Conservation (phyloP, 2,888 invertebrate species). For the Exephanes ischioxanthus region DNA sequence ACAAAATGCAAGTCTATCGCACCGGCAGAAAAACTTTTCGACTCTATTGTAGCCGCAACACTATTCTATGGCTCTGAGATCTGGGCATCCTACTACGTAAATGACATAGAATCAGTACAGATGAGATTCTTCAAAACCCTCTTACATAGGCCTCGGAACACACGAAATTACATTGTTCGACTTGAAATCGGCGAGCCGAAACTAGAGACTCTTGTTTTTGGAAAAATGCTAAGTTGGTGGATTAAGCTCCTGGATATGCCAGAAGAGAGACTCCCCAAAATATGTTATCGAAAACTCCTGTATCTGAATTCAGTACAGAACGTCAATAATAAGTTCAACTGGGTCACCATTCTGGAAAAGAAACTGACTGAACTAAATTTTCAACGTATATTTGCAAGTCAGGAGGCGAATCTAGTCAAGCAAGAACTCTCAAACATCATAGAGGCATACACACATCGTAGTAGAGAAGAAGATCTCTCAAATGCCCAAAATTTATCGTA, state of each 20-base stretch:
- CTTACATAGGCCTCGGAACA: conserved; percentile 13
- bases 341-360: background rate
- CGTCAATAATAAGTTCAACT: background rate
- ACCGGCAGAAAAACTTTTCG: conserved; percentile 19
- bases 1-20: conserved; percentile 1
- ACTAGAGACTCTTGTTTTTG: background rate
- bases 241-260: conserved; percentile 6
- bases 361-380: background rate
- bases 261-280: conserved; percentile 5
- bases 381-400: background rate
- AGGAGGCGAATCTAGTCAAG: background rate
- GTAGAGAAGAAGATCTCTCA: background rate
- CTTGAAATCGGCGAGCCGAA: background rate
- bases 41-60: conserved; percentile 4
- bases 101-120: conserved; percentile 10
- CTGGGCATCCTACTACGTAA: conserved; percentile 8
- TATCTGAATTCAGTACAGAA: background rate
- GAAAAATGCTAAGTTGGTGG: conserved; percentile 5
- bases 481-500: background rate
- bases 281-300: conserved; percentile 6
- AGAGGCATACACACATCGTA: too few species aligned
- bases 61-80: conserved; percentile 28
- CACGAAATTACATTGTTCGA: background rate
- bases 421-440: background rate
- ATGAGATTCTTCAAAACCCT: conserved; percentile 31